These are phyloP conservation scores for Triplophysa rosa DNA, from an alignment of 2,113 vertebrate genomes.

Conservation along the genomic window DNA sequence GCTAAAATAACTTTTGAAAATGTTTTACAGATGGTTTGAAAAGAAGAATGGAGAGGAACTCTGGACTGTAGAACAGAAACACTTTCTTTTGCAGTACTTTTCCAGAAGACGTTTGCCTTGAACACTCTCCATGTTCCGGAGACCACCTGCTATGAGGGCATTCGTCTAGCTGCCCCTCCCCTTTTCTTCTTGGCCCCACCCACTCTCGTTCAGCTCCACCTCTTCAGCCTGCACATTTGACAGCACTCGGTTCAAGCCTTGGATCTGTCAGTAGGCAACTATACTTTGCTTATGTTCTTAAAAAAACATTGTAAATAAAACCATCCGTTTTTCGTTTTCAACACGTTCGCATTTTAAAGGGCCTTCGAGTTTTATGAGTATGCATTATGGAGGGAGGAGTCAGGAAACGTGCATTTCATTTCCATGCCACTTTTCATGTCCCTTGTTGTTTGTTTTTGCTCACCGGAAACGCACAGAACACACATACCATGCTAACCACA, in stretches of 20 bases:
- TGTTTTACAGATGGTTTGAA: constrained; percentile 31
- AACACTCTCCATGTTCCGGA: background rate
- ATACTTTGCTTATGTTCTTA: background rate
- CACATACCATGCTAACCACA: background rate
- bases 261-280: background rate
- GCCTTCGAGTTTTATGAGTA: constrained; percentile 7
- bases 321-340: constrained; percentile 19
- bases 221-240: constrained; percentile 26
- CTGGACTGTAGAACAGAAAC: constrained; percentile 1
- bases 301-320: constrained; percentile 3
- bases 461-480: constrained; percentile 28
- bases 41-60: constrained; percentile 1
- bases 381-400: background rate
- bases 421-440: constrained; percentile 3
- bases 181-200: constrained; percentile 3
- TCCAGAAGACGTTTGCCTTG: constrained; percentile 24
- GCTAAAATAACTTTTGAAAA: background rate
- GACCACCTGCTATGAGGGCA: background rate
- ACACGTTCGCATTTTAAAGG: background rate
- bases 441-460: background rate
- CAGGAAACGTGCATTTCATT: background rate
- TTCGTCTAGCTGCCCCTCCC: background rate
- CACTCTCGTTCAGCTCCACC: constrained; percentile 22
- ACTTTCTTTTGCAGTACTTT: constrained; percentile 15
- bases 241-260: constrained; percentile 16